A percentile compares a stretch with the other conserved stretches of the same genome.
phyloP scores from a whole-genome alignment of 2,797 vertebrate genomes.

The Momotus momota region DNA sequence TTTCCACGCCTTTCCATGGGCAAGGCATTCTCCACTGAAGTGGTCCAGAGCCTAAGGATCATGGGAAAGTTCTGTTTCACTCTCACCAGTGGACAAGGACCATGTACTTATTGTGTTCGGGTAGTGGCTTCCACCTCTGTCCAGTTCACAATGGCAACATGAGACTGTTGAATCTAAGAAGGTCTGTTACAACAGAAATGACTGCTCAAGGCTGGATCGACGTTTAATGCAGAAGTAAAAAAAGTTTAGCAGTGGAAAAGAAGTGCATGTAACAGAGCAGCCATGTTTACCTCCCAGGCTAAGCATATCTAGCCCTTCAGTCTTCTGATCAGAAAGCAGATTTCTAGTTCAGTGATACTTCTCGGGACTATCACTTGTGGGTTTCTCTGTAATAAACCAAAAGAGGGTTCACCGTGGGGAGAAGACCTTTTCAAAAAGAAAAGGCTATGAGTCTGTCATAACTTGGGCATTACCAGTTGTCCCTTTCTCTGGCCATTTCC shows the following conservation, averaged over 20 bases:
- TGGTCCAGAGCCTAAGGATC: background rate
- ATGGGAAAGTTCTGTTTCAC: background rate
- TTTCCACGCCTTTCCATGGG: background rate
- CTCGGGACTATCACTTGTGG: background rate
- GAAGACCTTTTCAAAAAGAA: background rate
- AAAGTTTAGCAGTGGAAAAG: background rate
- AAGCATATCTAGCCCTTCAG: background rate
- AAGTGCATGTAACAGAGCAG: background rate
- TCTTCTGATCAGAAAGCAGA: background rate
- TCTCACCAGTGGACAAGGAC: background rate
- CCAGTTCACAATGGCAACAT: background rate
- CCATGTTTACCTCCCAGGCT: background rate
- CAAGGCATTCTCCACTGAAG: background rate
- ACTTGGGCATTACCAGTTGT: background rate
- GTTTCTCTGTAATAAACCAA: background rate
- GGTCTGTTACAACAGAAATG: background rate
- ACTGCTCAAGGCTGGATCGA: background rate
- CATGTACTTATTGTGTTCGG: background rate
- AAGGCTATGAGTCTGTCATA: background rate
- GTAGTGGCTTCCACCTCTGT: background rate
- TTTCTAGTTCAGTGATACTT: background rate
- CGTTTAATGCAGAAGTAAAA: background rate
- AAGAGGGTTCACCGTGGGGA: background rate
- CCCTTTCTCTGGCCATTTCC: background rate
- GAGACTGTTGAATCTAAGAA: background rate